phyloP scores from a whole-genome alignment of 2,888 invertebrate species.

The Eupithecia tripunctaria region DNA sequence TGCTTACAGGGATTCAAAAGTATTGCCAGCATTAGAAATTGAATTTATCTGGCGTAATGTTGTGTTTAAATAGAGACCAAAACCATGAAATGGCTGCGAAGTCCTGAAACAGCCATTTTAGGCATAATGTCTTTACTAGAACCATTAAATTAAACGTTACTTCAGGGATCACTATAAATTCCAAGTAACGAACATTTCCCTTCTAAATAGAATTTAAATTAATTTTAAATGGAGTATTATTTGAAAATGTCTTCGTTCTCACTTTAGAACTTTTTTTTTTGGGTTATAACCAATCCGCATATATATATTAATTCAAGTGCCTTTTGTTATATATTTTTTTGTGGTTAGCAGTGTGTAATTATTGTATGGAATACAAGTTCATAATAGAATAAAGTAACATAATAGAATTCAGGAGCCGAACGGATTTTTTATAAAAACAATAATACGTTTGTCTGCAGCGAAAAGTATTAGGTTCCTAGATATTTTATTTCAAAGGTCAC shows the following conservation, averaged over 20 bases:
- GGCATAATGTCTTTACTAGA: conserved; percentile 36
- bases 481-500: no score
- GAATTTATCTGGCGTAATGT: conserved; percentile 1
- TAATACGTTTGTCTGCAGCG: no score
- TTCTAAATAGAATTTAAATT: conserved; percentile 28
- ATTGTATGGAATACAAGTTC: no score
- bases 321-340: no score
- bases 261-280: not conserved
- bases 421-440: no score
- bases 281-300: not conserved
- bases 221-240: conserved; percentile 23
- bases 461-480: no score
- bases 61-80: conserved; percentile 3
- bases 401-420: no score
- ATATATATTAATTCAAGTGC: not conserved
- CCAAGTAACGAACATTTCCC: conserved; percentile 28
- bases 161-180: conserved; percentile 36
- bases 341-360: no score
- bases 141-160: conserved; percentile 35
- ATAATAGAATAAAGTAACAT: no score
- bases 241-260: not conserved
- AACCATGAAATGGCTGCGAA: conserved; percentile 22
- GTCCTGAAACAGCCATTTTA: conserved; percentile 34
- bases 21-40: conserved; percentile 8
- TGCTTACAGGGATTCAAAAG: not conserved